Evolutionary conservation across 2,888 invertebrate species (phyloP).

Genomic region (Caenorhabditis sp.): DNA sequence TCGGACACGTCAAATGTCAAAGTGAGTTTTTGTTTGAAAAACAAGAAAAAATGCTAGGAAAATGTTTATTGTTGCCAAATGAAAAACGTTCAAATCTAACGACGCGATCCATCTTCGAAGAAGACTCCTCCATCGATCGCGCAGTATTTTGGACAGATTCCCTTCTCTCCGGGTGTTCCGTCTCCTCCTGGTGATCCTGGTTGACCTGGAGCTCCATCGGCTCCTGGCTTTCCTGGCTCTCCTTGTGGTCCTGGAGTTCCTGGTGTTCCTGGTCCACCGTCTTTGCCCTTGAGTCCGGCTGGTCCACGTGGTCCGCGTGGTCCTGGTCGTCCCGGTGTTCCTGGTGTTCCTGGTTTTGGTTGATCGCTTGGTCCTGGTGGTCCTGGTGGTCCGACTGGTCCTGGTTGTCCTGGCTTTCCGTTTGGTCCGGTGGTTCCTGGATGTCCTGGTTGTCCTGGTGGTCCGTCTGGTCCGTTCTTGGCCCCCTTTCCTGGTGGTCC

Average conservation of each 20-base stretch:
- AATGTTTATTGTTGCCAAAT: conserved; percentile 15
- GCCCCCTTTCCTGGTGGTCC: conserved; percentile 39
- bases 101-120: conserved; percentile 68
- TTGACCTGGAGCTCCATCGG: conserved; percentile 42
- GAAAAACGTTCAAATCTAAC: conserved; percentile 25
- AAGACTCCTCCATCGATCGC: conserved; percentile 44
- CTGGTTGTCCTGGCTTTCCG: conserved; percentile 62
- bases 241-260: conserved; percentile 44
- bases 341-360: conserved; percentile 51
- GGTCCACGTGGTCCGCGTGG: conserved; percentile 48
- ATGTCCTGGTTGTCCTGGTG: conserved; percentile 32
- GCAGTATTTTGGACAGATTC: conserved; percentile 60
- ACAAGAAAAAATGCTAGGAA: conserved; percentile 13
- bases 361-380: conserved; percentile 37
- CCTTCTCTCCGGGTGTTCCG: conserved; percentile 36
- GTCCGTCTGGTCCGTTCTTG: conserved; percentile 27
- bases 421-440: conserved; percentile 52
- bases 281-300: conserved; percentile 43
- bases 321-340: conserved; percentile 42
- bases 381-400: conserved; percentile 43
- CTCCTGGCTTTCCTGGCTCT: conserved; percentile 43
- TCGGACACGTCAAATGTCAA: conserved; percentile 17
- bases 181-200: conserved; percentile 42
- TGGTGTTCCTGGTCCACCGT: conserved; percentile 43
- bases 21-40: conserved; percentile 11